Conservation (phyloP, 2,888 invertebrate species). For the Tachystola acroxantha region DNA sequence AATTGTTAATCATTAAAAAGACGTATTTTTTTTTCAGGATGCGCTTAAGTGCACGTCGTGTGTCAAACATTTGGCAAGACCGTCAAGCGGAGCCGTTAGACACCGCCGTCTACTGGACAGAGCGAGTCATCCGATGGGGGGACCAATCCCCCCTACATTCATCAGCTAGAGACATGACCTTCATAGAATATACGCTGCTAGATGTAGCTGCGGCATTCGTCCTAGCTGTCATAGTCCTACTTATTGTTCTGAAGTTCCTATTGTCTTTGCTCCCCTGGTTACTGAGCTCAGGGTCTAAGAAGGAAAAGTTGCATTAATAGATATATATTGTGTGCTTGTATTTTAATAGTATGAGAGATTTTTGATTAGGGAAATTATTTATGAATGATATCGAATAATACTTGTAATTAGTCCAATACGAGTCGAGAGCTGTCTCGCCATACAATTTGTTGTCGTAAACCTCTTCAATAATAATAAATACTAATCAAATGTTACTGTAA, state of each 20-base stretch:
- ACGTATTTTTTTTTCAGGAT: slow-evolving; percentile 53
- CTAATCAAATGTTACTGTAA: too few relatives aligned
- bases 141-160: slow-evolving; percentile 45
- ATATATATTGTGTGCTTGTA: not conserved
- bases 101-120: slow-evolving; percentile 78
- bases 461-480: too few relatives aligned
- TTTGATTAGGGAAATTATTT: too few relatives aligned
- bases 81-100: slow-evolving; percentile 71
- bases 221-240: slow-evolving; percentile 26
- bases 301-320: slow-evolving; percentile 50
- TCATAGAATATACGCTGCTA: slow-evolving; percentile 45
- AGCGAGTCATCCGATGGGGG: slow-evolving; percentile 72
- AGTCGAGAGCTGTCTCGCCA: too few relatives aligned
- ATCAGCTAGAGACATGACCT: slow-evolving; percentile 42
- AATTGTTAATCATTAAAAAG: too few relatives aligned
- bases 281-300: slow-evolving; percentile 35
- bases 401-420: too few relatives aligned
- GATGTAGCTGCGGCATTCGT: slow-evolving; percentile 49
- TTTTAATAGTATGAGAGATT: too few relatives aligned
- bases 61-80: slow-evolving; percentile 73
- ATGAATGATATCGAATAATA: too few relatives aligned
- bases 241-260: slow-evolving; percentile 32
- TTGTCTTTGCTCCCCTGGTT: slow-evolving; percentile 35
- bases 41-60: slow-evolving; percentile 53
- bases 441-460: too few relatives aligned